phyloP scores from a whole-genome alignment of 2,797 vertebrate species.

The Thalassophryne amazonica region DNA sequence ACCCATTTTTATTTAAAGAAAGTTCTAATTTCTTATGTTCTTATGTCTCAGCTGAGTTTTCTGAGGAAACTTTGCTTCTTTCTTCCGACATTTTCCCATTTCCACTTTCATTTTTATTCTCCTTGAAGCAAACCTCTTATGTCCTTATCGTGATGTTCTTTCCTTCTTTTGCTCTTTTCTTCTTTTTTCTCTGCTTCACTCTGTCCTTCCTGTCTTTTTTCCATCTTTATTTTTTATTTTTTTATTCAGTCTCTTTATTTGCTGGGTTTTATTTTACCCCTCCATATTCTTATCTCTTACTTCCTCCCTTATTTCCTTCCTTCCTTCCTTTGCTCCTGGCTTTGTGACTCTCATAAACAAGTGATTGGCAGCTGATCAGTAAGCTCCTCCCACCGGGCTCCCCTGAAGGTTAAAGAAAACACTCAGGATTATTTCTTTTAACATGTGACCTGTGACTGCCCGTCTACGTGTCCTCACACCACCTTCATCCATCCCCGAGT shows the following conservation, averaged over 20 bases:
- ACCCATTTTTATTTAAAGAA: too few relatives aligned
- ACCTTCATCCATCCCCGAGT: conserved; percentile 55
- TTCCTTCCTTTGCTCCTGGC: too few relatives aligned
- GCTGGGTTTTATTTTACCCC: not conserved
- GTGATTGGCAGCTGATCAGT: conserved; percentile 2
- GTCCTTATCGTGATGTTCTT: too few relatives aligned
- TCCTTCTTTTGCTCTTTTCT: not conserved
- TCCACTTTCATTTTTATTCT: too few relatives aligned
- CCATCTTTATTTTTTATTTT: not conserved
- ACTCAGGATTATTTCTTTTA: conserved; percentile 39
- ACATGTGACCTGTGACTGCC: conserved; percentile 42
- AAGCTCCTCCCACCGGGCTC: conserved; percentile 32
- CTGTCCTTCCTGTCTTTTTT: not conserved
- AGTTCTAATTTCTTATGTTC: too few relatives aligned
- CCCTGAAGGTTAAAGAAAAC: conserved; percentile 43
- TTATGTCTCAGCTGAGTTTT: too few relatives aligned
- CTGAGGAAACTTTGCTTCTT: too few relatives aligned
- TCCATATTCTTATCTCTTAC: not conserved
- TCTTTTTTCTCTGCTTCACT: not conserved
- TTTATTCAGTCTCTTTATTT: not conserved
- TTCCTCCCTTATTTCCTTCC: not conserved
- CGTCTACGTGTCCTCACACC: conserved; percentile 36
- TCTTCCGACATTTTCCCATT: too few relatives aligned
- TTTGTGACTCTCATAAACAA: too few relatives aligned
- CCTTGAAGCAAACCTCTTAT: too few relatives aligned